A percentile compares a stretch with the other conserved stretches of the same genome.
Evolutionary conservation across 2,888 invertebrate genomes (phyloP).

Genomic region (Scrobipalpa atriplicella): DNA sequence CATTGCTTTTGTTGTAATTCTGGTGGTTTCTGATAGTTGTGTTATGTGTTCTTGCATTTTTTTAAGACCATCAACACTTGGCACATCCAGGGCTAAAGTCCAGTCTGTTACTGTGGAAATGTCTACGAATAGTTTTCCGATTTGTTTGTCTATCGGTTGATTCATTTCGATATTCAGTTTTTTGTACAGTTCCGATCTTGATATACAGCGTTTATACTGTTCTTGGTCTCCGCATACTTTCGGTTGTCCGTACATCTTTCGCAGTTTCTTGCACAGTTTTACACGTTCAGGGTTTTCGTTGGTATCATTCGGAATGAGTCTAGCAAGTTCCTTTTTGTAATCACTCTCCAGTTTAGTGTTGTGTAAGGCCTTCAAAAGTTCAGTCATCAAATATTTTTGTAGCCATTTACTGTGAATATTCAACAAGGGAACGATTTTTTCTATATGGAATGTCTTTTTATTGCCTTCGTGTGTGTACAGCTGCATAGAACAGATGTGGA

Average conservation of each 20-base stretch:
- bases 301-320: constrained; percentile 45
- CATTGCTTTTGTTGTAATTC: constrained; percentile 35
- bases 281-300: constrained; percentile 52
- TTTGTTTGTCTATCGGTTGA: constrained; percentile 60
- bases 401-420: constrained; percentile 90
- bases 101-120: constrained; percentile 46
- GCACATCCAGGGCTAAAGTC: constrained; percentile 58
- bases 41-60: constrained; percentile 48
- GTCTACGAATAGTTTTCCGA: constrained; percentile 47
- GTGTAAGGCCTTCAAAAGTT: constrained; percentile 50
- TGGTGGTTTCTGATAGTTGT: constrained; percentile 40
- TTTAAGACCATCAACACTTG: constrained; percentile 46
- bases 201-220: constrained; percentile 53
- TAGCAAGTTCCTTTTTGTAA: constrained; percentile 44
- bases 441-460: constrained; percentile 34
- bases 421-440: constrained; percentile 83
- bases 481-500: constrained; percentile 61
- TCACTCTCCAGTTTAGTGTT: constrained; percentile 40
- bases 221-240: constrained; percentile 58
- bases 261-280: constrained; percentile 67
- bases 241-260: constrained; percentile 68
- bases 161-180: constrained; percentile 56
- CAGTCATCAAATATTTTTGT: constrained; percentile 82
- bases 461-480: constrained; percentile 38
- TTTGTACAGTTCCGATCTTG: constrained; percentile 49